These are phyloP conservation scores for Acanthosepion pharaonis DNA, from an alignment of 2,888 invertebrate species.

Conservation along the genomic window DNA sequence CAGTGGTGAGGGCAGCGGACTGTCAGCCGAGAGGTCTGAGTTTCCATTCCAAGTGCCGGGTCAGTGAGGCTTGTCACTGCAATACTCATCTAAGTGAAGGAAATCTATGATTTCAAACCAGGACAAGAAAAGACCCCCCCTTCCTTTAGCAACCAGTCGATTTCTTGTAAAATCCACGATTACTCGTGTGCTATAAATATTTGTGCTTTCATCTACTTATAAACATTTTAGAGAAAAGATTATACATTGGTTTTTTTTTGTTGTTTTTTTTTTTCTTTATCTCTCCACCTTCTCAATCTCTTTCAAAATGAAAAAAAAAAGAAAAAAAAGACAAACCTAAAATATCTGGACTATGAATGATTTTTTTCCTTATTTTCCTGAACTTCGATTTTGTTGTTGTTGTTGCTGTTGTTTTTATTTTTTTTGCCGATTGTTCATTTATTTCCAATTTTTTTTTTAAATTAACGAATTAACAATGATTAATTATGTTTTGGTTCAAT, in stretches of 20 bases:
- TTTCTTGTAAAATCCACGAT: background rate
- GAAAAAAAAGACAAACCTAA: too few species aligned
- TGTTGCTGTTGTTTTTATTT: background rate
- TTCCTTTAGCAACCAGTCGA: background rate
- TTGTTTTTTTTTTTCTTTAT: too few species aligned
- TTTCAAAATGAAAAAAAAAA: too few species aligned
- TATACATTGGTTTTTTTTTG: too few species aligned
- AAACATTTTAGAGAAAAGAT: too few species aligned
- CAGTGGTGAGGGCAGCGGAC: conserved; percentile 2
- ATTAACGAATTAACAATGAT: background rate
- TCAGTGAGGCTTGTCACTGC: background rate
- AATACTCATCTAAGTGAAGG: background rate
- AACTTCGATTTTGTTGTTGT: background rate
- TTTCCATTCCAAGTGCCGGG: conserved; percentile 33
- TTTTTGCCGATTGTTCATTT: background rate
- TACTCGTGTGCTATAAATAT: too few species aligned
- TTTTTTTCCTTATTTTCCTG: background rate
- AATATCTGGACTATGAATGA: too few species aligned
- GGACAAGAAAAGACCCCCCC: background rate
- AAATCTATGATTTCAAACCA: background rate
- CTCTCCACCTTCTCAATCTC: too few species aligned
- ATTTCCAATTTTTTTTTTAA: background rate
- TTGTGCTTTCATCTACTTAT: too few species aligned
- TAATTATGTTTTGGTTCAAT: background rate
- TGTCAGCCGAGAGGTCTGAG: conserved; percentile 22